Base-by-base conservation (phyloP, 2,888 invertebrate species). In the Gari tellinella region DNA sequence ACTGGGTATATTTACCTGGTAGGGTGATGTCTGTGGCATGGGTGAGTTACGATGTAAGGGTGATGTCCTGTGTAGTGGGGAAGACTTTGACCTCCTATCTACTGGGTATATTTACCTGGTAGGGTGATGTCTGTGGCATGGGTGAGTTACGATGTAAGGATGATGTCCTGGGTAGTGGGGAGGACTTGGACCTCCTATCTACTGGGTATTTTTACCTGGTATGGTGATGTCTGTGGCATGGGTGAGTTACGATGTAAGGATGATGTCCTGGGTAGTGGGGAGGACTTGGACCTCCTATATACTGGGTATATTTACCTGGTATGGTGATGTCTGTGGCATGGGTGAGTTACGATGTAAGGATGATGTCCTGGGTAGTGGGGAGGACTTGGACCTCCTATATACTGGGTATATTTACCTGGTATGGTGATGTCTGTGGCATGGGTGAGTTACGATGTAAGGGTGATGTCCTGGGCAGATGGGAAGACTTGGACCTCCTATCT, bases 151-250 rank as follows among this genome's bases (percentile, higher is more conserved):
- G 62, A 43, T 66, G 66, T 23, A 79, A 56, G 10, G 68, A 70
- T n/a, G 66, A 72, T 31, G 69, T 74, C 41, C 68, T 53, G 7
- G 68, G 77, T 21, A 72, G 57, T n/a, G 64, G 78, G n/a, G 78
- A 77, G 25, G 72, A 75, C 46, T 72, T 70, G 10, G 70, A 41
- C 17, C 53, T 46, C 26, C 65, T 64, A 5, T 72, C 72, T 49
- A 46, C 40, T 3, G 55, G n/a, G 14, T 40, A 51, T n/a, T n/a
- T 31, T 4, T 31, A 31, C 31, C 31, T 31, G 31, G 10, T 31
- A 31, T 23, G 57, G 31, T 3, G 43, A 43, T 43, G 45, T n/a
- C 31, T 45, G 23, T 26, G 57, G 26, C 31, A 43, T 45, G 12
- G 78, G 68, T 19, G 77, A 79, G 14, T 76, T 63, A 31, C 76